Conservation (phyloP, 2,113 vertebrate genomes). For the Ptyas mucosa region DNA sequence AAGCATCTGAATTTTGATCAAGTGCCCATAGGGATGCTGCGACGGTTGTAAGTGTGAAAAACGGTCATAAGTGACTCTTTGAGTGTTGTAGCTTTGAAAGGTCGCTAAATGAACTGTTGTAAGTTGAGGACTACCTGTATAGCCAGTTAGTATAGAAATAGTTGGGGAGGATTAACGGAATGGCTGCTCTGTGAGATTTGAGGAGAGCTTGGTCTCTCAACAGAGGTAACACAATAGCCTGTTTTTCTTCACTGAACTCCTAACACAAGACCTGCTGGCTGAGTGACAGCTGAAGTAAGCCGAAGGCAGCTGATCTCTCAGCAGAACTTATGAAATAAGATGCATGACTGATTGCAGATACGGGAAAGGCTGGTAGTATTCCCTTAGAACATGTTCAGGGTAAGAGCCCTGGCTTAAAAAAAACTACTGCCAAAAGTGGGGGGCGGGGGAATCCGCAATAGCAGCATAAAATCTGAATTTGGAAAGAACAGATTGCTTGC, state of each 20-base stretch:
- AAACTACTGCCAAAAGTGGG: background rate
- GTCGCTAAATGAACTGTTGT: too few species aligned
- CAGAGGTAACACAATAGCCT: background rate
- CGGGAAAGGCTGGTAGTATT: background rate
- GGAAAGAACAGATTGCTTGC: background rate
- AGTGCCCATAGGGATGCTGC: too few species aligned
- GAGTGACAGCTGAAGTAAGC: background rate
- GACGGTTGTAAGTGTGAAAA: too few species aligned
- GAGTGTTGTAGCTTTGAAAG: too few species aligned
- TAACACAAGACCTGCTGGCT: background rate
- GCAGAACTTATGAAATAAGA: background rate
- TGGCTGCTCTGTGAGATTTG: background rate
- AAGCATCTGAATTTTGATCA: too few species aligned
- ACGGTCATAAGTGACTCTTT: too few species aligned
- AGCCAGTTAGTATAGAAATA: background rate
- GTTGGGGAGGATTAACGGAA: background rate
- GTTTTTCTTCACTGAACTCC: background rate
- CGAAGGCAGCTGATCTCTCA: background rate
- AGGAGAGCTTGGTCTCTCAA: background rate
- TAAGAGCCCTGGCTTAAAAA: background rate
- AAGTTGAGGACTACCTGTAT: too few species aligned
- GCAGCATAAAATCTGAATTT: background rate
- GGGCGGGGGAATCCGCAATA: accelerated
- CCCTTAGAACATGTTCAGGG: background rate
- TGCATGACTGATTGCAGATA: background rate